Evolutionary conservation across 2,113 vertebrate genomes (phyloP).

Genomic region (Carassius auratus): DNA sequence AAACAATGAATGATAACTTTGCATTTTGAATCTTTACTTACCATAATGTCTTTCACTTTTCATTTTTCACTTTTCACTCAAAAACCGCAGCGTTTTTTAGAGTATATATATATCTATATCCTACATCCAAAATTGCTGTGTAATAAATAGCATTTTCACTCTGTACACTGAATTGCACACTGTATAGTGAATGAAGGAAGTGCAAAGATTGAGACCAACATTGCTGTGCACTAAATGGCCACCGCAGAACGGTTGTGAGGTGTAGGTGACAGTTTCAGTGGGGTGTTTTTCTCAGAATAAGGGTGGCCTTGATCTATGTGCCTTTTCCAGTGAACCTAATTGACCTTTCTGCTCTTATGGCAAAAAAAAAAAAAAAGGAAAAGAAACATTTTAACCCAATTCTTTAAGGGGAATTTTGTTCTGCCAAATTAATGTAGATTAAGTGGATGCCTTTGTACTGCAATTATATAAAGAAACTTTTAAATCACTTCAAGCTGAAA

Average conservation of each 20-base stretch:
- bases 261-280: background rate
- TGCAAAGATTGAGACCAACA: background rate
- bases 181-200: background rate
- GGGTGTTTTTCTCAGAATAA: constrained; percentile 11
- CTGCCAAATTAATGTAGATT: background rate
- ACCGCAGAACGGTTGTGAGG: background rate
- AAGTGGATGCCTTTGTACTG: background rate
- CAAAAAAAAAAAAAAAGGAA: no score
- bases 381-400: background rate
- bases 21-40: no score
- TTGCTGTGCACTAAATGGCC: background rate
- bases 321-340: background rate
- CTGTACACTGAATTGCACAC: no score
- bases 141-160: no score
- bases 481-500: background rate
- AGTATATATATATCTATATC: no score
- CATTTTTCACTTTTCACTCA: no score
- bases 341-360: background rate
- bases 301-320: background rate
- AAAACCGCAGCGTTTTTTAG: no score
- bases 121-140: no score
- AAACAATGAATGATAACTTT: no score
- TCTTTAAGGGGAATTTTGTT: background rate
- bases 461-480: background rate
- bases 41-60: no score